Conservation (phyloP, 2,888 invertebrate genomes). For the Drosophila paramelanica region DNA sequence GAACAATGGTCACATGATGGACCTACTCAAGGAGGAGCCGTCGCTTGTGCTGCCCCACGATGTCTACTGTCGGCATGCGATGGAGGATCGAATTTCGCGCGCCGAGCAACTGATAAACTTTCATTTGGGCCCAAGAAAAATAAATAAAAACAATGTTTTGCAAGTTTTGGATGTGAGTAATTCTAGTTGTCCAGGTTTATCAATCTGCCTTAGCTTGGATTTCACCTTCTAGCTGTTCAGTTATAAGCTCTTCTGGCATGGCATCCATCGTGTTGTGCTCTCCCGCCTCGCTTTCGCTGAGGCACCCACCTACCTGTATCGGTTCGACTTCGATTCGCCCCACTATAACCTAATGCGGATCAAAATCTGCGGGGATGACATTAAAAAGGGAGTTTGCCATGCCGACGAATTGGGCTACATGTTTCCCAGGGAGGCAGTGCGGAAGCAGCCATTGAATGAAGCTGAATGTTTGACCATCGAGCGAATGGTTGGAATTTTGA, state of each 20-base stretch:
- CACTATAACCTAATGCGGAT: constrained; percentile 78
- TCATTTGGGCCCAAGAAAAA: constrained; percentile 83
- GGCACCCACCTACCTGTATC: constrained; percentile 81
- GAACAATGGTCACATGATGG: constrained; percentile 48
- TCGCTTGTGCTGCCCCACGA: constrained; percentile 72
- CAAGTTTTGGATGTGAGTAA: constrained; percentile 81
- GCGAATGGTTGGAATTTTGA: constrained; percentile 78
- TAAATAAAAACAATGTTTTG: constrained; percentile 59
- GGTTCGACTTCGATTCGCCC: constrained; percentile 84
- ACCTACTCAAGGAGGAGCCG: constrained; percentile 51
- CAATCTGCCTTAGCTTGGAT: constrained; percentile 7
- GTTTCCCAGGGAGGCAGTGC: constrained; percentile 68
- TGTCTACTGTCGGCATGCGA: constrained; percentile 48
- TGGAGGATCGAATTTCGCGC: constrained; percentile 42
- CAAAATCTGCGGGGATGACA: constrained; percentile 73
- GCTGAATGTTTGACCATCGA: constrained; percentile 78
- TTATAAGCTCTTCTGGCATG: constrained; percentile 83
- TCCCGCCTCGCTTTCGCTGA: constrained; percentile 70
- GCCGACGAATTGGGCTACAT: constrained; percentile 83
- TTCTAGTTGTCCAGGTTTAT: background rate
- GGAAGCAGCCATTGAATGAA: constrained; percentile 1
- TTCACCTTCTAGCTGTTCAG: constrained; percentile 71
- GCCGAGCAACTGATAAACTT: constrained; percentile 81
- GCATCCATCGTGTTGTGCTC: constrained; percentile 75
- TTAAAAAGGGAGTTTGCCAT: constrained; percentile 81